Conservation (phyloP, 2,888 invertebrate species). For the Marasmarcha lunaedactyla region DNA sequence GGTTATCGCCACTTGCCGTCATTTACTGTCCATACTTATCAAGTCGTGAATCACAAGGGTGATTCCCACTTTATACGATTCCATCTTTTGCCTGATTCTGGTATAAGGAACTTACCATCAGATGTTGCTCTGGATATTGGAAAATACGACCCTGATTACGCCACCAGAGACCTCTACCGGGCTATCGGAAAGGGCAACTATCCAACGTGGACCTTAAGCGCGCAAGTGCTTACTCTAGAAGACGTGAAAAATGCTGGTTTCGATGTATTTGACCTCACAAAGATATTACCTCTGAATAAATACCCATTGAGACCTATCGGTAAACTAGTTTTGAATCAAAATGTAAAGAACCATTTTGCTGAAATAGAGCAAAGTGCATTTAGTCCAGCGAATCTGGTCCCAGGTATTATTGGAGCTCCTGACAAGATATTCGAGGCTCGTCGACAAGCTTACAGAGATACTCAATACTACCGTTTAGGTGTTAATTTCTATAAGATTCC, state of each 20-base stretch:
- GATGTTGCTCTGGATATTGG: slow-evolving; percentile 73
- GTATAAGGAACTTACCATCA: slow-evolving; percentile 77
- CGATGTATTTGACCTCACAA: slow-evolving; percentile 92
- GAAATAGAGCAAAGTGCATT: slow-evolving; percentile 91
- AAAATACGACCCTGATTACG: slow-evolving; percentile 83
- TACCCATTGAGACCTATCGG: slow-evolving; percentile 87
- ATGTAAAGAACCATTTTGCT: slow-evolving; percentile 87
- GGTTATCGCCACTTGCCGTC: slow-evolving; percentile 91
- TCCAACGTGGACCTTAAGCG: slow-evolving; percentile 80
- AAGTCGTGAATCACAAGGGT: slow-evolving; percentile 79
- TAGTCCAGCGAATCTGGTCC: slow-evolving; percentile 85
- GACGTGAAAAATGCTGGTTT: slow-evolving; percentile 79
- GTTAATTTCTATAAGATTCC: slow-evolving; percentile 13
- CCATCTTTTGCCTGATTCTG: slow-evolving; percentile 89
- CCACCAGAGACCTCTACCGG: slow-evolving; percentile 85
- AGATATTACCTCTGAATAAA: slow-evolving; percentile 80
- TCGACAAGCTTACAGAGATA: slow-evolving; percentile 59
- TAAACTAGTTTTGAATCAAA: slow-evolving; percentile 81
- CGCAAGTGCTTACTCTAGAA: slow-evolving; percentile 84
- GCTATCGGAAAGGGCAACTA: slow-evolving; percentile 77
- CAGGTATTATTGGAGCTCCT: slow-evolving; percentile 88
- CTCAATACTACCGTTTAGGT: slow-evolving; percentile 15
- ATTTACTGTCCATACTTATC: slow-evolving; percentile 90
- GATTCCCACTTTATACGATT: slow-evolving; percentile 84
- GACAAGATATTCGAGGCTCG: slow-evolving; percentile 88